Percentiles rank a stretch among this genome's conserved stretches.
Evolutionary conservation across 2,888 invertebrate species (phyloP).

Genomic region (Hyalella azteca): DNA sequence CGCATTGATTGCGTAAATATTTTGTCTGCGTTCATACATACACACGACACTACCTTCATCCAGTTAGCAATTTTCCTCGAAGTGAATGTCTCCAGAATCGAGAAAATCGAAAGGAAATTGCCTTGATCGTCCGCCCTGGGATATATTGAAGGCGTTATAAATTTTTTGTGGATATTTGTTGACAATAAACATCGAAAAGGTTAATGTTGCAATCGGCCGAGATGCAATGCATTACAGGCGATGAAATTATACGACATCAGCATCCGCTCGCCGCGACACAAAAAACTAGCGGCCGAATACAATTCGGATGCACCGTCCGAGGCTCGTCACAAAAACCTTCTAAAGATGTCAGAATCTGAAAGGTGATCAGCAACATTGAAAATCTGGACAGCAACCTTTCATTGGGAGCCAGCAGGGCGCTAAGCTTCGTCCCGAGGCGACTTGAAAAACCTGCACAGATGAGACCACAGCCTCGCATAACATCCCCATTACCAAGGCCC

Average conservation of each 20-base stretch:
- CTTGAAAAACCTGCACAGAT: background rate
- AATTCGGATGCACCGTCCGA: background rate
- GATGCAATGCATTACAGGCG: constrained; percentile 17
- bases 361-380: constrained; percentile 30
- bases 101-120: too few relatives aligned
- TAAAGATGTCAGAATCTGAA: background rate
- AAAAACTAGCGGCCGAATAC: constrained; percentile 22
- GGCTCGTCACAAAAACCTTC: background rate
- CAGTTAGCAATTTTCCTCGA: too few relatives aligned
- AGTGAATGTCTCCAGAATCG: background rate
- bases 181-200: constrained; percentile 18
- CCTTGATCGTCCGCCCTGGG: background rate
- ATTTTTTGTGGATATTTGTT: background rate
- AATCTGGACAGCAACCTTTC: constrained; percentile 30
- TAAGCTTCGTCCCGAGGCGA: background rate
- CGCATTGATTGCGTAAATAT: too few relatives aligned
- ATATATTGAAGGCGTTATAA: background rate
- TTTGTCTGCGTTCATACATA: too few relatives aligned
- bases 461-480: constrained; percentile 23
- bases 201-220: background rate
- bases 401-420: constrained; percentile 23
- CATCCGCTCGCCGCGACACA: background rate
- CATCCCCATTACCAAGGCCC: constrained; percentile 2
- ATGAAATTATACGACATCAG: background rate
- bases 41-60: too few relatives aligned